These are phyloP conservation scores for Ptychoptera contaminata DNA, from an alignment of 2,888 invertebrate species.

Conservation along the genomic window DNA sequence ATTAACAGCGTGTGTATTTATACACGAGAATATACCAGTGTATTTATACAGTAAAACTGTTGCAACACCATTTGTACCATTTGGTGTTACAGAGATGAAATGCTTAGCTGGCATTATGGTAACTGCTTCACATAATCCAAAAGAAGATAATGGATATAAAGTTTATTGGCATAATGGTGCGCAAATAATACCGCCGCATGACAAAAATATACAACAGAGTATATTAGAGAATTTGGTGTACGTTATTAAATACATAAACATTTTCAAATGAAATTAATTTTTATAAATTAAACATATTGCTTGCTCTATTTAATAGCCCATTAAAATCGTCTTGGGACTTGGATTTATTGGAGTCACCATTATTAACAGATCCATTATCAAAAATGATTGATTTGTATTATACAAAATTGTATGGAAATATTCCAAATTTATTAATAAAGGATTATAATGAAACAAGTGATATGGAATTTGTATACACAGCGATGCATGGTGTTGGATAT, in stretches of 20 bases:
- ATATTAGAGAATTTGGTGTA: slow-evolving; percentile 58
- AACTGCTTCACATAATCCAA: slow-evolving; percentile 92
- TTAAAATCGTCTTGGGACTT: slow-evolving; percentile 64
- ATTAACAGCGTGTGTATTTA: slow-evolving; percentile 70
- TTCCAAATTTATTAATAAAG: slow-evolving; percentile 37
- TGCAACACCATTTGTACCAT: slow-evolving; percentile 91
- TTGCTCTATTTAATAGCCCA: slow-evolving; percentile 35
- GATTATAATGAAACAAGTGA: slow-evolving; percentile 37
- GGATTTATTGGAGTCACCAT: slow-evolving; percentile 34
- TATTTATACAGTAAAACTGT: slow-evolving; percentile 64
- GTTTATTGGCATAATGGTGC: slow-evolving; percentile 92
- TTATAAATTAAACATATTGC: background rate
- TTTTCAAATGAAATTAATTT: too few species aligned
- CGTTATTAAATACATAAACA: too few species aligned
- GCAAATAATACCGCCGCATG: slow-evolving; percentile 88
- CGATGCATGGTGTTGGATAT: slow-evolving; percentile 97
- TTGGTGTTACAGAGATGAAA: slow-evolving; percentile 53
- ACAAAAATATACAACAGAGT: slow-evolving; percentile 64
- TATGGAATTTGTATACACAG: slow-evolving; percentile 71
- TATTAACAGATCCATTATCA: slow-evolving; percentile 51
- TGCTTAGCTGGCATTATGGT: slow-evolving; percentile 83
- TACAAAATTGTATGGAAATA: slow-evolving; percentile 35
- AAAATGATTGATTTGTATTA: slow-evolving; percentile 55
- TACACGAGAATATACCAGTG: slow-evolving; percentile 58
- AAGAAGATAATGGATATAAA: slow-evolving; percentile 94